Conservation (phyloP, 1,140 invertebrate species). For the Cyclargus thomasi region DNA sequence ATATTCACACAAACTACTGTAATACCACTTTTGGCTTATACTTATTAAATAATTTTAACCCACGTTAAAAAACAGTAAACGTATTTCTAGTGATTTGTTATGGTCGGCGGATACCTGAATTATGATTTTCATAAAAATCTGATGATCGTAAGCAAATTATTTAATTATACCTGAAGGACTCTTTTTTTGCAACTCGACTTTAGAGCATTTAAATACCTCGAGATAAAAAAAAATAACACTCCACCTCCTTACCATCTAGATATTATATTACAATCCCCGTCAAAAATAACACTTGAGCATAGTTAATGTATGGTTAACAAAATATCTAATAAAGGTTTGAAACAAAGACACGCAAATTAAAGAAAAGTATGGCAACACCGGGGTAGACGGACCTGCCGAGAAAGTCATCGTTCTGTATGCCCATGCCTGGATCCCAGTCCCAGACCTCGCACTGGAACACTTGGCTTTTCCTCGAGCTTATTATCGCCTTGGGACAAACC, state of each 20-base stretch:
- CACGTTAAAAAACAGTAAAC: too few relatives aligned
- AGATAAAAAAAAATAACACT: too few relatives aligned
- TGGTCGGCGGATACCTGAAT: background rate
- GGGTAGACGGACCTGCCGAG: conserved; percentile 84
- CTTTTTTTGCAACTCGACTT: too few relatives aligned
- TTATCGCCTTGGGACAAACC: conserved; percentile 80
- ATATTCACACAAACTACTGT: too few relatives aligned
- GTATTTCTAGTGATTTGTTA: background rate
- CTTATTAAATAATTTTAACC: too few relatives aligned
- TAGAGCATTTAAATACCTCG: too few relatives aligned
- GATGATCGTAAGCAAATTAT: background rate
- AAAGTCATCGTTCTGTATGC: conserved; percentile 87
- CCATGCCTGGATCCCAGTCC: conserved; percentile 90
- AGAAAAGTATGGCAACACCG: conserved; percentile 10
- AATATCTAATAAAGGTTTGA: background rate
- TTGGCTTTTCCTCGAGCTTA: conserved; percentile 82
- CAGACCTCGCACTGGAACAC: conserved; percentile 83
- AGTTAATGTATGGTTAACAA: background rate
- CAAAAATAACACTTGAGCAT: background rate
- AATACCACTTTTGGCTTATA: too few relatives aligned
- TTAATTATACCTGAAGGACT: too few relatives aligned
- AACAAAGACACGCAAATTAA: conserved; percentile 23
- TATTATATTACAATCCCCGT: background rate
- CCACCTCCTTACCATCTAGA: too few relatives aligned
- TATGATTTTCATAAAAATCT: too few relatives aligned